These are phyloP conservation scores for Nanger granti DNA, from an alignment of 2,113 vertebrate species.

Conservation along the genomic window DNA sequence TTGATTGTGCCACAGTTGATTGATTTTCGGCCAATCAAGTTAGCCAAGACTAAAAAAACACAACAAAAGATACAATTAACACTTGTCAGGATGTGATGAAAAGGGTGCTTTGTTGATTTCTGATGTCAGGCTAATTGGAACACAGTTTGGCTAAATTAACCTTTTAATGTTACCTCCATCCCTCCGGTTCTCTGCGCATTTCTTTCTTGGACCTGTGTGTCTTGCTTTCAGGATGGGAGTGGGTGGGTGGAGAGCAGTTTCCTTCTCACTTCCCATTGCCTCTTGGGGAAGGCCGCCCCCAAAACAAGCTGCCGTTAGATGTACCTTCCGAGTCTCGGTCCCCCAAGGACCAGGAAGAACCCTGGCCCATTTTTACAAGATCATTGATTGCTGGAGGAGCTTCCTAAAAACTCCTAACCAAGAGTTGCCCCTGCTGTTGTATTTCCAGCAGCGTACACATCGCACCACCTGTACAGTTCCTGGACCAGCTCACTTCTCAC, in stretches of 20 bases:
- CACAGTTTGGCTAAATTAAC: not conserved
- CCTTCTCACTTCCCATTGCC: not conserved
- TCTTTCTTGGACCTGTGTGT: not conserved
- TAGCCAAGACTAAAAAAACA: not conserved
- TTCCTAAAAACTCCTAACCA: not conserved
- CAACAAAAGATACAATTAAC: not conserved
- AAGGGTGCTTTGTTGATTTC: not conserved
- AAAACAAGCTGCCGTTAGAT: not conserved
- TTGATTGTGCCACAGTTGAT: not conserved
- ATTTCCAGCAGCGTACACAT: rapidly evolving
- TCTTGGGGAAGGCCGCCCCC: not conserved
- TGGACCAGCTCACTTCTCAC: not conserved
- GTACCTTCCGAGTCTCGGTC: not conserved
- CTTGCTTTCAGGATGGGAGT: not conserved
- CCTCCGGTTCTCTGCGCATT: not conserved
- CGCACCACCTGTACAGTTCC: rapidly evolving
- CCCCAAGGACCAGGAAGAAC: not conserved
- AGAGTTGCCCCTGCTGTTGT: not conserved
- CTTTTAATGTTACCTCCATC: not conserved
- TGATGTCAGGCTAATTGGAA: not conserved
- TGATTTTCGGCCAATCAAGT: not conserved
- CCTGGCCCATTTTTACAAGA: not conserved
- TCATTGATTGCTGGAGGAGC: not conserved
- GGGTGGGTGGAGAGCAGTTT: not conserved
- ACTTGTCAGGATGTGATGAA: not conserved